Conservation (phyloP, 2,888 invertebrate genomes). For the Pollenia amentaria region DNA sequence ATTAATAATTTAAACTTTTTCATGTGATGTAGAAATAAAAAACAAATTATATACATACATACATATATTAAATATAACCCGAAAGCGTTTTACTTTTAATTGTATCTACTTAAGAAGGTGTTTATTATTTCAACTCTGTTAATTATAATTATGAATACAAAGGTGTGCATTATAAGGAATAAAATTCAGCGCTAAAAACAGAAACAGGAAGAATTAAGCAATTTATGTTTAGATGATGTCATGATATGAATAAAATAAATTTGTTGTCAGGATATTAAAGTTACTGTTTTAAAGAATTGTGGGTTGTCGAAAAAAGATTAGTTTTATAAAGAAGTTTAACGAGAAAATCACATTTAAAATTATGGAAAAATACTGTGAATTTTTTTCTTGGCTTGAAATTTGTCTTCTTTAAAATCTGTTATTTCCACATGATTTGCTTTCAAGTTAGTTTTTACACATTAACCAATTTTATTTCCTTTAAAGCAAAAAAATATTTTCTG, state of each 20-base stretch:
- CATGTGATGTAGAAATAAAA: slow-evolving; percentile 13
- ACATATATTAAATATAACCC: slow-evolving; percentile 31
- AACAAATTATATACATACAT: no score
- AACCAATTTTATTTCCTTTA: no score
- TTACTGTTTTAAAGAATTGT: no score
- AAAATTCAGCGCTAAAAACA: neutral
- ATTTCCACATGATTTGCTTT: no score
- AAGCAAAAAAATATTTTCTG: no score
- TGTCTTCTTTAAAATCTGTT: no score
- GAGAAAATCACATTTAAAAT: no score
- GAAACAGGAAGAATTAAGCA: neutral
- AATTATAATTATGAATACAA: neutral
- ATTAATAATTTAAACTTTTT: slow-evolving; percentile 29
- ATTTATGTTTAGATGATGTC: neutral
- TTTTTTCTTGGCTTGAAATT: no score
- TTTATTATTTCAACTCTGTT: slow-evolving; percentile 17
- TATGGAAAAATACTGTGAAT: fast-evolving
- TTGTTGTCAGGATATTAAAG: neutral
- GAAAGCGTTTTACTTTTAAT: slow-evolving; percentile 39
- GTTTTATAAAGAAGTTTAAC: no score
- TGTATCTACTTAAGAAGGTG: slow-evolving; percentile 31
- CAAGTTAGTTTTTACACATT: no score
- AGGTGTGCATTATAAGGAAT: neutral
- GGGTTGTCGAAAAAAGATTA: no score
- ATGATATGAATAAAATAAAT: neutral